Evolutionary conservation across 2,797 vertebrate genomes (phyloP).

Genomic region (Hybognathus amarus): DNA sequence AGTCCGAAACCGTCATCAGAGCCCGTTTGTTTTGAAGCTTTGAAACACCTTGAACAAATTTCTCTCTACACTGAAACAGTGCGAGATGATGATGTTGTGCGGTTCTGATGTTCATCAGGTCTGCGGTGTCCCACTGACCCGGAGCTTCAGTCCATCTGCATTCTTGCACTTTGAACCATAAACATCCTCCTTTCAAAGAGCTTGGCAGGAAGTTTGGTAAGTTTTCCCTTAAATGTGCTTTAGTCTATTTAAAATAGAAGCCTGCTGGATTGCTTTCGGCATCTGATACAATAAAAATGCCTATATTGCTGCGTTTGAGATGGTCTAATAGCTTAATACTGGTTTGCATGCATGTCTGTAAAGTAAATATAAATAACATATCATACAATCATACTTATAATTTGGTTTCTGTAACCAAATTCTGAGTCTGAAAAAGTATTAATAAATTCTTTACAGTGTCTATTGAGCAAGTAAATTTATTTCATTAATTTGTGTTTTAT

Average conservation of each 20-base stretch:
- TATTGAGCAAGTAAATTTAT: background rate
- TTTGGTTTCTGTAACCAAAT: background rate
- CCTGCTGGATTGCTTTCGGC: background rate
- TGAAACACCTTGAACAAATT: constrained; percentile 9
- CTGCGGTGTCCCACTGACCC: constrained; percentile 70
- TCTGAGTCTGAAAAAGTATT: background rate
- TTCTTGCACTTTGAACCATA: constrained; percentile 67
- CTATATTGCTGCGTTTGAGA: background rate
- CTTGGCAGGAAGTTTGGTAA: constrained; percentile 63
- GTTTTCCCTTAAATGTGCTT: constrained; percentile 56
- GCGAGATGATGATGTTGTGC: background rate
- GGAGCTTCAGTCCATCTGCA: constrained; percentile 70
- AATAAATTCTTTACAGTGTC: background rate
- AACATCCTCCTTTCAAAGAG: constrained; percentile 70
- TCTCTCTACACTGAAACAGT: background rate
- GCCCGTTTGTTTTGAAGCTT: background rate
- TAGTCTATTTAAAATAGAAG: constrained; percentile 5
- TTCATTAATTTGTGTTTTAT: too few relatives aligned
- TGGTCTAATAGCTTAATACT: background rate
- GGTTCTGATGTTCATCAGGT: constrained; percentile 43
- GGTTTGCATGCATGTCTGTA: background rate
- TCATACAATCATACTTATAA: background rate
- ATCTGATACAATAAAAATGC: background rate
- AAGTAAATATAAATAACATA: background rate
- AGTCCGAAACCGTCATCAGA: background rate